Conservation (phyloP, 2,797 vertebrate genomes). For the Cynodonichthys magdalenae region DNA sequence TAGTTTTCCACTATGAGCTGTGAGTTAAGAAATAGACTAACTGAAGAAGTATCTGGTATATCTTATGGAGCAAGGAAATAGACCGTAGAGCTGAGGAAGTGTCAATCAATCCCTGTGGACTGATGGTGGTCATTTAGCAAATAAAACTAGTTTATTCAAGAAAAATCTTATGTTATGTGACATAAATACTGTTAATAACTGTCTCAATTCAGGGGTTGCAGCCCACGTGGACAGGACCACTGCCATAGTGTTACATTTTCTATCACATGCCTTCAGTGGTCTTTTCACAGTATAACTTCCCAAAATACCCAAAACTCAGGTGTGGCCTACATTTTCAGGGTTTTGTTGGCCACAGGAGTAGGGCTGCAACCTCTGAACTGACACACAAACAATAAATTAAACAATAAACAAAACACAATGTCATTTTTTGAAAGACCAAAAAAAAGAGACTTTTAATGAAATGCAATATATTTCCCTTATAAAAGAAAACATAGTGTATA, state of each 20-base stretch:
- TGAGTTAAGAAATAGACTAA: constrained; percentile 3
- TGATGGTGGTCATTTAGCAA: neutral
- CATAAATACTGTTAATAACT: neutral
- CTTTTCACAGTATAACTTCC: too few relatives aligned
- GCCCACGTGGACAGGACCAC: too few relatives aligned
- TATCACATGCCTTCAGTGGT: too few relatives aligned
- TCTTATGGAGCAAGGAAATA: neutral
- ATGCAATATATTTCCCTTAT: neutral
- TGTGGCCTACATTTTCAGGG: too few relatives aligned
- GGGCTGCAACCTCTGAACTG: too few relatives aligned
- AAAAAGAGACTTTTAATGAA: neutral
- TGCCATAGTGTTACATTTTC: too few relatives aligned
- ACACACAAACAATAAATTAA: neutral
- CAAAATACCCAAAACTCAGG: too few relatives aligned
- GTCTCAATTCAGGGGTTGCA: neutral
- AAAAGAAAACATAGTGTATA: neutral
- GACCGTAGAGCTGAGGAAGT: neutral
- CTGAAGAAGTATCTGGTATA: neutral
- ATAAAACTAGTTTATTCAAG: constrained; percentile 2
- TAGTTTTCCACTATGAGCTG: constrained; percentile 10
- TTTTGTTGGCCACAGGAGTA: too few relatives aligned
- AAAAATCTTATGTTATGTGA: neutral
- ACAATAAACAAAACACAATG: neutral
- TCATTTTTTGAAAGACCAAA: neutral
- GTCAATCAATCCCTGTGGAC: neutral